Percentiles rank a stretch among this genome's conserved stretches.
Conservation (phyloP, 1,140 invertebrate species). For the Phymorhynchus buccinoides region DNA sequence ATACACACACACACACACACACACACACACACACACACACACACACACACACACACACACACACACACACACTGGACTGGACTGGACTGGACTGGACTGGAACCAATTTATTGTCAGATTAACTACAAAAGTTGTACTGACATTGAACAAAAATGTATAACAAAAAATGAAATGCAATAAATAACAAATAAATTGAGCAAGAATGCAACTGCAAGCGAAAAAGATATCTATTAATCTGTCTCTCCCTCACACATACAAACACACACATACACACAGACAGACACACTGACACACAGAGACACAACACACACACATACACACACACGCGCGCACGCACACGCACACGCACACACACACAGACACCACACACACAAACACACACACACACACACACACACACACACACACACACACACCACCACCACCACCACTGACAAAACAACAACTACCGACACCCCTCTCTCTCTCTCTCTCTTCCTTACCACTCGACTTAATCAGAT, state of each 20-base stretch:
- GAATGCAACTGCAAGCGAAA: too few species aligned
- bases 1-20: background rate
- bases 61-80: background rate
- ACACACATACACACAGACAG: background rate
- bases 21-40: constrained; percentile 16
- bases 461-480: too few species aligned
- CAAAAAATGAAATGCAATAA: too few species aligned
- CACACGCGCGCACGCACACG: background rate
- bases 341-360: background rate
- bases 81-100: too few species aligned
- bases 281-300: background rate
- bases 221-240: too few species aligned
- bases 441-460: too few species aligned
- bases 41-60: constrained; percentile 23
- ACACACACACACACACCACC: constrained; percentile 11
- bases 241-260: background rate
- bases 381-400: constrained; percentile 4
- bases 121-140: too few species aligned
- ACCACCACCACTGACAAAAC: too few species aligned
- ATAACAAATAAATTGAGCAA: too few species aligned
- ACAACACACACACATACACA: background rate
- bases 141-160: too few species aligned
- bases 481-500: too few species aligned
- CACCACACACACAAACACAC: background rate
- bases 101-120: too few species aligned